Percentiles rank a stretch among this genome's conserved stretches.
Evolutionary conservation across 2,888 invertebrate species (phyloP).

Genomic region (Euplexia lucipara): DNA sequence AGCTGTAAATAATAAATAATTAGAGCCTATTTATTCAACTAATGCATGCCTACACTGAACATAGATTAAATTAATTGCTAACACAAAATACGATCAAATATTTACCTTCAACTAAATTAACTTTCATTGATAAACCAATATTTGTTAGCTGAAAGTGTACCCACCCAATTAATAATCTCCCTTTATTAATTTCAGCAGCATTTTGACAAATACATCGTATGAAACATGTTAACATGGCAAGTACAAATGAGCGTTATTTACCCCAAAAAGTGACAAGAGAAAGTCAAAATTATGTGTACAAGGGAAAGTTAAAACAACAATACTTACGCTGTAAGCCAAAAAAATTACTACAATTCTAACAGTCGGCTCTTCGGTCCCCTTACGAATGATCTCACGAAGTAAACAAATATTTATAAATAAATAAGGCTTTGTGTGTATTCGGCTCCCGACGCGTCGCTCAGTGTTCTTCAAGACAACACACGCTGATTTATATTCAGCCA

Average conservation of each 20-base stretch:
- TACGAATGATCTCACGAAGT: constrained; percentile 70
- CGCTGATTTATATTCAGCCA: constrained; percentile 75
- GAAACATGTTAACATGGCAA: constrained; percentile 16
- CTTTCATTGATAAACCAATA: constrained; percentile 32
- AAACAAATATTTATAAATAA: constrained; percentile 82
- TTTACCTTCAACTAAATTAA: constrained; percentile 32
- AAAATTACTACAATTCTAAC: constrained; percentile 67
- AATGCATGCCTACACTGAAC: constrained; percentile 15
- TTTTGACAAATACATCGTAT: constrained; percentile 4
- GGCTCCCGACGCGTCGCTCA: constrained; percentile 57
- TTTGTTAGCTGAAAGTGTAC: constrained; percentile 29
- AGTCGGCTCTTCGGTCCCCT: constrained; percentile 54
- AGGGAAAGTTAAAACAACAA: constrained; percentile 50
- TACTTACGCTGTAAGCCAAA: constrained; percentile 61
- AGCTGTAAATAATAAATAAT: background rate
- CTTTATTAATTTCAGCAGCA: constrained; percentile 23
- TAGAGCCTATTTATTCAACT: constrained; percentile 9
- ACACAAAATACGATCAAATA: constrained; percentile 41
- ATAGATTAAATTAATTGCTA: constrained; percentile 22
- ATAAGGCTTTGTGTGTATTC: constrained; percentile 74
- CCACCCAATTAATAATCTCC: constrained; percentile 7
- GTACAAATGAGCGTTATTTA: constrained; percentile 1
- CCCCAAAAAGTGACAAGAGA: constrained; percentile 19
- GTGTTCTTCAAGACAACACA: constrained; percentile 65
- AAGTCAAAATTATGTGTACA: constrained; percentile 46